Evolutionary conservation across 2,797 vertebrate genomes (phyloP), one percentile per base, ranked within the genome.

Genomic region (Cossypha dichroa): DNA sequence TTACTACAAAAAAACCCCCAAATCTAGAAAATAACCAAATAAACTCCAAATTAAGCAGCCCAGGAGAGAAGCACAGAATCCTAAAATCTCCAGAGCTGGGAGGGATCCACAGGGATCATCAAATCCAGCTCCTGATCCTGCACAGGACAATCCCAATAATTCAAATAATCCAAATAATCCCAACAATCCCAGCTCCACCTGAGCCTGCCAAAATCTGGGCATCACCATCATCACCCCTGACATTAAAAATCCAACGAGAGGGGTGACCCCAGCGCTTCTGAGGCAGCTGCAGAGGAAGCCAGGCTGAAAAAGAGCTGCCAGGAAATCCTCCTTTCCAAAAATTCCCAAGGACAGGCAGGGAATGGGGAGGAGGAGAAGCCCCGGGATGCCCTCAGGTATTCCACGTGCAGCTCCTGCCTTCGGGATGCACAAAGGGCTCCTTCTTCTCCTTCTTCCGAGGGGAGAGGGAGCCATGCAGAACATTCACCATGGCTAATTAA

Each of bases 401-500:
- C 77, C 96, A 93, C 87, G 96, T 68, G 92, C 33, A 11, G 92
- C 87, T 96, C 85, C 90, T 31, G 77, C 76, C 62, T 81, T 49
- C 1, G 70, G 33, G 66, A 63, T 34, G 75, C 90, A 97, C 97
- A 98, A 98, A 97, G 96, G 75, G 29, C 15, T 58, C 96, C 94
- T 96, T 48, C 45, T 46, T 46, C 43, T 23, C 45, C 45, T 23
- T 97, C 94, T 97, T 97, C 60, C 11, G 26, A 46, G 82, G 58
- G 73, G 66, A 85, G 62, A 83, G 87, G 92, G 90, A 94, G 89
- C 93, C 86, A 82, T 29, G 97, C 96, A 80, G 94, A 96, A 94
- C 96, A 96, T 95, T 88, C 92, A 84, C 96, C 96, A n/a, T 97
- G 68, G 90, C 94, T 92, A 97, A 98, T 98, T 96, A 81, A 92